Evolutionary conservation across 2,797 vertebrate species (phyloP).

Genomic region (Pipistrellus pipistrellus): DNA sequence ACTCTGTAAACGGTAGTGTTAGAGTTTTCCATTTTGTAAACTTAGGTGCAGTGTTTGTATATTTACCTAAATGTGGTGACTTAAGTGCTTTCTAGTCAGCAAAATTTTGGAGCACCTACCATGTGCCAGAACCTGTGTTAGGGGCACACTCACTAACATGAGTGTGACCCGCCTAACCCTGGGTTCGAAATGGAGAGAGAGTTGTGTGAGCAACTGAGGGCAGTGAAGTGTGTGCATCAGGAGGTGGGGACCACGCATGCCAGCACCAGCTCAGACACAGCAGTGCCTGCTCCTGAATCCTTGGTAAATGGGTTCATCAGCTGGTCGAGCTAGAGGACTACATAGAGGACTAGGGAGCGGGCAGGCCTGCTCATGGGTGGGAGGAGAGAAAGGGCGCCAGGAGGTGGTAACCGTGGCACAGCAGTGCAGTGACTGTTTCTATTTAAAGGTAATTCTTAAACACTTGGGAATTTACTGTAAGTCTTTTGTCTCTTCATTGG

Average conservation of each 20-base stretch:
- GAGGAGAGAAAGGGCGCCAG: not conserved
- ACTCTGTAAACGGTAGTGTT: not conserved
- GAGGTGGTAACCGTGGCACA: not conserved
- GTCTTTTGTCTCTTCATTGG: not conserved
- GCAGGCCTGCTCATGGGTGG: rapidly evolving
- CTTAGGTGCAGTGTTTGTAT: not conserved
- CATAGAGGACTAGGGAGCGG: not conserved
- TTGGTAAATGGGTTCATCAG: rapidly evolving
- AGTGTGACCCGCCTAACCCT: not conserved
- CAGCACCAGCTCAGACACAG: rapidly evolving
- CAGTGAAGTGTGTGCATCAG: not conserved
- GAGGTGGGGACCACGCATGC: rapidly evolving
- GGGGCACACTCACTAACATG: not conserved
- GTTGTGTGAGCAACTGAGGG: not conserved
- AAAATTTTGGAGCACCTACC: not conserved
- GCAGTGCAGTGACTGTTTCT: not conserved
- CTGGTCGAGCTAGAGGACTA: rapidly evolving
- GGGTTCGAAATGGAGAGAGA: not conserved
- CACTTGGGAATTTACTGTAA: not conserved
- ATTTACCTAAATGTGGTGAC: conserved; percentile 31
- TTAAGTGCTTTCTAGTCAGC: not conserved
- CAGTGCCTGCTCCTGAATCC: rapidly evolving
- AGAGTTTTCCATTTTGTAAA: not conserved
- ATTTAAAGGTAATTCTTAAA: not conserved
- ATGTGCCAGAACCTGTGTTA: not conserved